Percentiles rank a stretch among this genome's conserved stretches.
Conservation (phyloP, 2,113 vertebrate genomes). For the Anarhynchus alexandrinus region DNA sequence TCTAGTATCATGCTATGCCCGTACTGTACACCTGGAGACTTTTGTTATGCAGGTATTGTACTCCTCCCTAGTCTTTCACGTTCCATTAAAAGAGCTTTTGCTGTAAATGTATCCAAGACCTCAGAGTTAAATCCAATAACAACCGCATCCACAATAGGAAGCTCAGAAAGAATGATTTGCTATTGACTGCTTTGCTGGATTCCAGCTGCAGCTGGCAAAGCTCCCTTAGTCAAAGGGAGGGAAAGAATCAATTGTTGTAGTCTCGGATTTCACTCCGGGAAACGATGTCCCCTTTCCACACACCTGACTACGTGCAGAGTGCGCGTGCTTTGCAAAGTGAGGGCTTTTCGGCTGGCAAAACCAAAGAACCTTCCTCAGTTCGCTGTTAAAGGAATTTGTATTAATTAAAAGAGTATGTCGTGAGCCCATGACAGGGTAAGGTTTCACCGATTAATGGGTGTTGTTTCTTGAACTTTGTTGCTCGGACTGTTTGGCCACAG, state of each 20-base stretch:
- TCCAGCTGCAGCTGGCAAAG: slow-evolving; percentile 36
- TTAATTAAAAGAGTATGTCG: slow-evolving; percentile 30
- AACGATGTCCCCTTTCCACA: neutral
- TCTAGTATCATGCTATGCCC: neutral
- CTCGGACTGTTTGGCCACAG: neutral
- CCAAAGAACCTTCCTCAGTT: neutral
- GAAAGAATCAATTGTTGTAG: neutral
- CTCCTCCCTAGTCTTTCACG: neutral
- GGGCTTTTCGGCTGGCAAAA: neutral
- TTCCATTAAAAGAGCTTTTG: slow-evolving; percentile 36
- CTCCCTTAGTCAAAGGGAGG: slow-evolving; percentile 33
- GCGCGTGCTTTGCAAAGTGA: neutral
- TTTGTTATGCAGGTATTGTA: neutral
- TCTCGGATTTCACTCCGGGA: neutral
- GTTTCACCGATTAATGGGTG: neutral
- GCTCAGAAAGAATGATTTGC: slow-evolving; percentile 46
- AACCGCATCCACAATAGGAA: slow-evolving; percentile 17
- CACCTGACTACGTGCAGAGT: neutral
- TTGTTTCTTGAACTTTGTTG: slow-evolving; percentile 7
- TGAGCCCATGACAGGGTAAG: slow-evolving; percentile 7
- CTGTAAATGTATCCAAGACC: slow-evolving; percentile 5
- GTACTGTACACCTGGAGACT: neutral
- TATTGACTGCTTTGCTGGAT: slow-evolving; percentile 44
- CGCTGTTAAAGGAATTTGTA: neutral
- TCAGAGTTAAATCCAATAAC: slow-evolving; percentile 28